Evolutionary conservation across 92 coral and sea anemone species (phyloP).

Genomic region (Meandrina meandrites): DNA sequence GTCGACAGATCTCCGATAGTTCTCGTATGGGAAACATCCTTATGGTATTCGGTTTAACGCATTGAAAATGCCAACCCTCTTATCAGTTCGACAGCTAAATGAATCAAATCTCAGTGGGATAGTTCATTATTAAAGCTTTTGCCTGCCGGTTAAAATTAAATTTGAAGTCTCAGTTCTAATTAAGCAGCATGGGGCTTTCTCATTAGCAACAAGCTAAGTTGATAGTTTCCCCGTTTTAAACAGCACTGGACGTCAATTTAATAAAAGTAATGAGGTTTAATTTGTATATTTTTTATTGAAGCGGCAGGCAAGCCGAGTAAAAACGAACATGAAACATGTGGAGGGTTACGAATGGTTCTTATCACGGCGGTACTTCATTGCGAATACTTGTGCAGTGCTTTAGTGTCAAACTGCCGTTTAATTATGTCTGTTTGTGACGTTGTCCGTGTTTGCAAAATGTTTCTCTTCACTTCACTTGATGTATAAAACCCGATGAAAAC

Average conservation of each 20-base stretch:
- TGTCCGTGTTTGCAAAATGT: too few species aligned
- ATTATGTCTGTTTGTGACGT: too few species aligned
- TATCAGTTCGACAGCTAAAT: neutral
- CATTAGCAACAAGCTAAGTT: neutral
- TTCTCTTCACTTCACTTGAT: too few species aligned
- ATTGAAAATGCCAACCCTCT: neutral
- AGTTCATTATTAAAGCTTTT: neutral
- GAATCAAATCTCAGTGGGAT: neutral
- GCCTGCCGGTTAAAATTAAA: neutral
- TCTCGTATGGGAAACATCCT: neutral
- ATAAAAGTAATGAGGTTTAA: neutral
- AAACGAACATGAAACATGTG: too few species aligned
- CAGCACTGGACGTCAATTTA: neutral
- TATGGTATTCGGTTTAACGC: neutral
- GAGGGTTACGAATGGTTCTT: too few species aligned
- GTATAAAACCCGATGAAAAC: too few species aligned
- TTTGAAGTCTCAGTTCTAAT: neutral
- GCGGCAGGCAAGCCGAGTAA: neutral
- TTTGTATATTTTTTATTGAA: too few species aligned
- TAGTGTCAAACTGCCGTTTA: too few species aligned
- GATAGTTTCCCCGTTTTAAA: neutral
- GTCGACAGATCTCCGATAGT: neutral
- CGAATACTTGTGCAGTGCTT: too few species aligned
- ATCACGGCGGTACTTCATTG: too few species aligned
- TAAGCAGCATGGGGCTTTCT: neutral